Base-by-base conservation (phyloP, 1,140 invertebrate genomes). In the Latrodectus geometricus region DNA sequence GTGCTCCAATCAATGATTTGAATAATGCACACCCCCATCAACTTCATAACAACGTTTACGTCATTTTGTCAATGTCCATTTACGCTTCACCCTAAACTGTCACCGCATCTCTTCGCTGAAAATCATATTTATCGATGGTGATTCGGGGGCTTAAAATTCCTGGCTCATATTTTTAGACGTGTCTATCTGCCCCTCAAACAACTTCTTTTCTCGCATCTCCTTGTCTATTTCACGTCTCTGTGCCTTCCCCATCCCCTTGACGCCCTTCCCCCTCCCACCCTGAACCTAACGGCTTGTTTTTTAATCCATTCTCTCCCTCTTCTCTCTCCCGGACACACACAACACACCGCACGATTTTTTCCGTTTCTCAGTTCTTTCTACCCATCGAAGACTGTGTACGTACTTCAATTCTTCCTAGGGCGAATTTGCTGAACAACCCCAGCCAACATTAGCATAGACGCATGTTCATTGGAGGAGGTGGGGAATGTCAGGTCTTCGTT, bases 391-490 rank as follows among this genome's bases (percentile, higher is more conserved):
- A 61, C 54, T 61, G 54, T 61, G 54, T 61, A 61, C 17, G 54
- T 61, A 14, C 54, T 61, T 17, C 54, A 61, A 61, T 61, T 61
- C 54, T 61, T 75, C 82, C 61, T 65, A 56, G 48, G 82, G 72
- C 73, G 82, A 84, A 84, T 84, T 84, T 84, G 82, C 73, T 17
- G 70, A 73, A 49, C 35, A 48, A 56, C 73, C 54, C 54, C 52
- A 56, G 54, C 49, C 81, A 15, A 76, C 82, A 84, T 84, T 84
- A 84, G 82, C 82, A 84, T 84, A 84, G 82, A 56, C 73, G 82
- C 82, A 84, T 84, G 82, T 76, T 84, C 82, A 84, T 84, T 84
- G 82, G 82, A 65, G 82, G 56, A 68, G 72, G 61, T 49, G 82
- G 70, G 82, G 73, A 23, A 56, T 21, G 21, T 66, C 35, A 21